These are phyloP conservation scores for Diabrotica virgifera DNA, from an alignment of 1,140 invertebrate species.

Conservation along the genomic window DNA sequence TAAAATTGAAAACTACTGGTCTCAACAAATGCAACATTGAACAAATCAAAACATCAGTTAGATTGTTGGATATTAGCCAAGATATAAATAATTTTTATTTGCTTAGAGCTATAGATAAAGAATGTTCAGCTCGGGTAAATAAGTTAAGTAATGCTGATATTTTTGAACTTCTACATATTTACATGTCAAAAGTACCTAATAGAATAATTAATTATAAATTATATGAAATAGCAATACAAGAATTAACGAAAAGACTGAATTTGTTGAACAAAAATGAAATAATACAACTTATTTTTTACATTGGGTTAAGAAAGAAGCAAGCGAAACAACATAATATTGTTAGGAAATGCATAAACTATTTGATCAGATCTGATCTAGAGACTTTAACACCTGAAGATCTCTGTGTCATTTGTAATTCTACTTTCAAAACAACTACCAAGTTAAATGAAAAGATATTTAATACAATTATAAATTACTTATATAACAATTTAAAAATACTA, in stretches of 20 bases:
- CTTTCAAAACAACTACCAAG: constrained; percentile 46
- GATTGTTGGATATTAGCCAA: not conserved
- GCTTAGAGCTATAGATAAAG: constrained; percentile 30
- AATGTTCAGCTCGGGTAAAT: constrained; percentile 31
- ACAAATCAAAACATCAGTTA: constrained; percentile 1
- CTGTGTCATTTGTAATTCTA: constrained; percentile 44
- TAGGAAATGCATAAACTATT: constrained; percentile 34
- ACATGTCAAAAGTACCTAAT: constrained; percentile 34
- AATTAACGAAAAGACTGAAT: constrained; percentile 26
- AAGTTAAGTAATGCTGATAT: constrained; percentile 28
- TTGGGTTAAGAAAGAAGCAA: constrained; percentile 41
- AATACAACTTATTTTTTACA: constrained; percentile 44
- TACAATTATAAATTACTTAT: constrained; percentile 35
- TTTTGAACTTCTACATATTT: constrained; percentile 35
- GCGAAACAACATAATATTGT: constrained; percentile 31
- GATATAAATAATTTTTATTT: not conserved
- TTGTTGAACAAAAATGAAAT: constrained; percentile 35
- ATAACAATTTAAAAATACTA: constrained; percentile 41
- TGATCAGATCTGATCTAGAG: constrained; percentile 30
- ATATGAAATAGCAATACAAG: constrained; percentile 33
- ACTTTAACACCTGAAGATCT: constrained; percentile 38
- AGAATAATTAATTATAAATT: constrained; percentile 35
- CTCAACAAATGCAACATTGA: constrained; percentile 5
- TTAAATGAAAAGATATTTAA: constrained; percentile 38
- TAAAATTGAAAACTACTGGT: not conserved